Percentiles rank a stretch among this genome's conserved stretches.
These are phyloP conservation scores for Thysanoteuthis rhombus DNA, from an alignment of 2,888 invertebrate species.

Conservation along the genomic window DNA sequence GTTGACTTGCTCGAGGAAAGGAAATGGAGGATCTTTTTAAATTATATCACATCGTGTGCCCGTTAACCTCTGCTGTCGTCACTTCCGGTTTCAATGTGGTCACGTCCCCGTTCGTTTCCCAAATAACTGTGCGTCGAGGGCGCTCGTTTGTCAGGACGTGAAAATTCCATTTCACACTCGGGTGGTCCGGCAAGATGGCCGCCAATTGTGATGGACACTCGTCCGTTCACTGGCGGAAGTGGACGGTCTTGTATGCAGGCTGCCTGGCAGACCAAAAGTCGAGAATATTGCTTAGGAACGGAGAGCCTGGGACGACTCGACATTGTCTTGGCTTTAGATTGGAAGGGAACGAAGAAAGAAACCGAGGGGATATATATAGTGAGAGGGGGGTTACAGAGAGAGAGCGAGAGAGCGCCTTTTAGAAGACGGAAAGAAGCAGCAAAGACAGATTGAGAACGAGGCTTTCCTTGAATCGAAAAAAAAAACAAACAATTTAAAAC, in stretches of 20 bases:
- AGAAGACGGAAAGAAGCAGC: background rate
- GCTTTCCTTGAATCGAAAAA: background rate
- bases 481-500: background rate
- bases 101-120: background rate
- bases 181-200: background rate
- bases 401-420: background rate
- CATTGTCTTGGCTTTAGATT: background rate
- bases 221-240: background rate
- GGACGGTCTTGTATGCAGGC: background rate
- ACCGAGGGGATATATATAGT: background rate
- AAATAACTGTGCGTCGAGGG: background rate
- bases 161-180: conserved; percentile 28
- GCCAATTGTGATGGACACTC: background rate
- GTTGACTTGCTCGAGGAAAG: background rate
- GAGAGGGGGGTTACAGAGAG: background rate
- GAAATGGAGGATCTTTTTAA: background rate
- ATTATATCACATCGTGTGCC: background rate
- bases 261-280: background rate
- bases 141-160: conserved; percentile 21
- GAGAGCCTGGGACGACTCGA: background rate
- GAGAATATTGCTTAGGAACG: background rate
- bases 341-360: background rate
- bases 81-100: background rate
- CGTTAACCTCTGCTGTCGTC: background rate
- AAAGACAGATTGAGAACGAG: too few relatives aligned